These are phyloP conservation scores for Dendrolimus punctatus DNA, from an alignment of 1,140 invertebrate species.

Conservation along the genomic window DNA sequence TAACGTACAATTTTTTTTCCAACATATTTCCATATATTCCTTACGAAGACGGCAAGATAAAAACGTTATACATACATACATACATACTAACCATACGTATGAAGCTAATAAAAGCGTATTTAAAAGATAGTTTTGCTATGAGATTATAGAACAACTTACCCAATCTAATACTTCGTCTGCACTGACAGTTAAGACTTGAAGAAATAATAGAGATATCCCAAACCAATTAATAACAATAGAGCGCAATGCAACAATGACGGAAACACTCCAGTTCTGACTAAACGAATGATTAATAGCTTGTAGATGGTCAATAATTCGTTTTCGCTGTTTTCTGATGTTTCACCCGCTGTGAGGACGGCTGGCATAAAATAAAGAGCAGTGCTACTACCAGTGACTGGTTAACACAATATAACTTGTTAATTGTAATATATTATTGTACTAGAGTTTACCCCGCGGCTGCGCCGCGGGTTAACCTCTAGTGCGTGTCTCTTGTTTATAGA, in stretches of 20 bases:
- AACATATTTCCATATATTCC: too few relatives aligned
- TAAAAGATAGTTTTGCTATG: too few relatives aligned
- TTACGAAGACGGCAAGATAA: too few relatives aligned
- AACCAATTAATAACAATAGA: conserved; percentile 31
- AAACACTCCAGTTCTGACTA: conserved; percentile 3
- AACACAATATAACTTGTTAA: too few relatives aligned
- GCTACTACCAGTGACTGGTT: too few relatives aligned
- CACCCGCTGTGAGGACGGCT: not conserved
- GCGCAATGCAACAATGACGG: not conserved
- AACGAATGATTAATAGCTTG: conserved; percentile 22
- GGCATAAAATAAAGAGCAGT: not conserved
- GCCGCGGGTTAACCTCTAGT: too few relatives aligned
- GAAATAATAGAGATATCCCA: conserved; percentile 16
- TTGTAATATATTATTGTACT: conserved; percentile 1
- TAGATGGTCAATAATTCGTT: conserved; percentile 10
- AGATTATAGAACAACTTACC: too few relatives aligned
- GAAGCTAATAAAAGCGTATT: too few relatives aligned
- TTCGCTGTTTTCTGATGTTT: not conserved
- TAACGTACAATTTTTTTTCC: too few relatives aligned
- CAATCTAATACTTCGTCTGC: not conserved
- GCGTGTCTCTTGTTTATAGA: too few relatives aligned
- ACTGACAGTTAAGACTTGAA: not conserved
- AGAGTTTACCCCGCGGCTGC: not conserved
- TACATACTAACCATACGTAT: too few relatives aligned
- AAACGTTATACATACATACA: too few relatives aligned